Base-by-base conservation (phyloP, 2,888 invertebrate species). In the Drosophila formosana region DNA sequence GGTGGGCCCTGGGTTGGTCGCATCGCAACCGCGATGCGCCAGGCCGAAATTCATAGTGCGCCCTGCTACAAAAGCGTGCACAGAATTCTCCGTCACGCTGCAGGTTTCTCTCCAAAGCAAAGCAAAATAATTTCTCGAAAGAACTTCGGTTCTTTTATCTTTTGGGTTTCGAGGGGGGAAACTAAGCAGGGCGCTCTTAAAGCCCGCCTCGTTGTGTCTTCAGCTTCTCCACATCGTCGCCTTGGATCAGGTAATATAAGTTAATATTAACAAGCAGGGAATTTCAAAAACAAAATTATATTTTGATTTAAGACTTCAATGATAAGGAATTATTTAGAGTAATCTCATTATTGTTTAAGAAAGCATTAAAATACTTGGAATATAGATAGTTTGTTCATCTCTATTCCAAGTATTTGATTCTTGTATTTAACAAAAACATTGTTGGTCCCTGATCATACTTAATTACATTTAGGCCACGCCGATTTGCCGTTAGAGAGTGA, bases 401-500 rank as follows among this genome's bases (percentile, higher is more conserved):
- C 18, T 18, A 18, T 18, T 18, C 18, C 18, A 18, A 18, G 18
- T 18, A 18, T 18, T 18, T 18, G 18, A 18, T 18, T 18, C 1
- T 18, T 18, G 1, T 18, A 18, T 18, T 18, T 18, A 18, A 18
- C 18, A 18, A 18, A 1, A 18, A 18, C 18, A 18, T 18, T 18
- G 18, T 18, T 2, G 18, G 18, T 18, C 18, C 18, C 32, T 2
- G 9, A 32, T 32, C 18, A 18, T 18, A 18, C 18, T 18, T 18
- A 34, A 34, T 43, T 26, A 51, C 25, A 37, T 55, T 23, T 11
- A 41, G 61, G 78, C 92, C 91, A 92, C 91, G 84, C 84, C 82
- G 91, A 92, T 92, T 92, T 91, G 91, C 91, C 81, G 90, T 90
- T 79, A 79, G 89, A 89, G 90, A 86, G 89, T 89, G 91, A 91